Evolutionary conservation across 1,140 invertebrate genomes (phyloP).

Genomic region (Maconellicoccus hirsutus): DNA sequence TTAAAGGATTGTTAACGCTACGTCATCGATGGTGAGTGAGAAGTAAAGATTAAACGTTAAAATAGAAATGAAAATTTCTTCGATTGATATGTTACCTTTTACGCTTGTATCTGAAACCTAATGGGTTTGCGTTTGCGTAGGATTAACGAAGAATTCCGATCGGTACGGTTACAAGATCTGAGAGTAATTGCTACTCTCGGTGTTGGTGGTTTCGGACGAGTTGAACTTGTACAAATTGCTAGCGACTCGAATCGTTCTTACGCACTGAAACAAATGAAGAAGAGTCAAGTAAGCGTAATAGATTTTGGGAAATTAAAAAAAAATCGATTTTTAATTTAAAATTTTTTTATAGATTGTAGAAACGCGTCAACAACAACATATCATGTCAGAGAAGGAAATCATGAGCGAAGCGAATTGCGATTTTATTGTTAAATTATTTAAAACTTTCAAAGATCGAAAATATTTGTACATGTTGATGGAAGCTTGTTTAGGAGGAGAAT

Average conservation of each 20-base stretch:
- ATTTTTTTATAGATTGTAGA: constrained; percentile 74
- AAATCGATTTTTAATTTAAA: not conserved
- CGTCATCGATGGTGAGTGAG: not conserved
- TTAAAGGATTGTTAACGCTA: constrained; percentile 5
- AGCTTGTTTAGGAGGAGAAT: constrained; percentile 90
- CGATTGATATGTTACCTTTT: not conserved
- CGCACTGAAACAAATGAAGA: constrained; percentile 98
- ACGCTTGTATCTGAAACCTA: too few relatives aligned
- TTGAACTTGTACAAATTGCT: constrained; percentile 86
- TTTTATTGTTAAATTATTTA: constrained; percentile 93
- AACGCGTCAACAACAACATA: constrained; percentile 96
- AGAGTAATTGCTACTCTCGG: constrained; percentile 82
- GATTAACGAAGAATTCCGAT: constrained; percentile 75
- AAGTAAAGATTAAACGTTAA: not conserved
- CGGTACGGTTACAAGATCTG: constrained; percentile 73
- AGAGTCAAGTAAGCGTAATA: constrained; percentile 49
- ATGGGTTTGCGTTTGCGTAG: constrained; percentile 41
- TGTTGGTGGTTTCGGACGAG: constrained; percentile 93
- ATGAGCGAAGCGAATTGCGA: constrained; percentile 95
- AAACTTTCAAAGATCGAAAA: constrained; percentile 94
- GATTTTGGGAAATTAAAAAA: not conserved
- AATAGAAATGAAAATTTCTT: too few relatives aligned
- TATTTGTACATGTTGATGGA: constrained; percentile 99
- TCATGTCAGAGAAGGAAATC: constrained; percentile 98
- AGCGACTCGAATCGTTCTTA: constrained; percentile 72